Evolutionary conservation across 2,888 invertebrate genomes (phyloP), one percentile per base, ranked within the genome.

Genomic region (Ypsolopha scabrella): DNA sequence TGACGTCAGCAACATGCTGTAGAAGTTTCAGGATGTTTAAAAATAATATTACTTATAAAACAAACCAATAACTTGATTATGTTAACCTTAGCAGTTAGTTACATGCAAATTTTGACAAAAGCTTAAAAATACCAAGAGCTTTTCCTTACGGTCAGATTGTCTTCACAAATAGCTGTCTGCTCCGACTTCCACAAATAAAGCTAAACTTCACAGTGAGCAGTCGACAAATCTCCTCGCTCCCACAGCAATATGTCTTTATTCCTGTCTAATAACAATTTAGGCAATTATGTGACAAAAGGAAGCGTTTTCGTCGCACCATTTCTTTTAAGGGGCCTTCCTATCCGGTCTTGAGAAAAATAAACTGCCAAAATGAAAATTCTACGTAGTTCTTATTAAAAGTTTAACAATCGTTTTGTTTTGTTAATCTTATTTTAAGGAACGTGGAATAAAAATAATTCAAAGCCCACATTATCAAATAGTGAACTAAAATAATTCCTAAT

Each of bases 241-340:
- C 74, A 66, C 70, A 71, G 75, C 70, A 80, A 83, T 86, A 80
- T 79, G 83, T 85, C 85, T 86, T 80, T 83, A 85, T 85, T 83
- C 76, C 72, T 45, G 74, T 74, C 80, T 85, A 86, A 86, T 86
- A 86, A 85, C 86, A 83, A 83, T 86, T 86, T 80, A 70, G 76
- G 76, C 80, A 80, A 85, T 83, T 83, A 85, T 79, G 80, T 82
- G 82, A 83, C 83, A 80, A 76, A 80, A 75, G 85, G 80, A 83
- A 79, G 79, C 78, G 80, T 80, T 78, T 70, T 72, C 75, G 72
- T 66, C 71, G 70, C 63, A 56, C 70, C 75, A 73, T 79, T 77
- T 71, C 72, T 75, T 72, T 67, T 50, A 8, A 7, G 7, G 50
- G 50, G 24, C 7, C 11, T 24, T 33, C 35, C 39, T 36, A 37